phyloP scores from a whole-genome alignment of 2,888 invertebrate genomes.

The Ashinkailepas kermadecensis region DNA sequence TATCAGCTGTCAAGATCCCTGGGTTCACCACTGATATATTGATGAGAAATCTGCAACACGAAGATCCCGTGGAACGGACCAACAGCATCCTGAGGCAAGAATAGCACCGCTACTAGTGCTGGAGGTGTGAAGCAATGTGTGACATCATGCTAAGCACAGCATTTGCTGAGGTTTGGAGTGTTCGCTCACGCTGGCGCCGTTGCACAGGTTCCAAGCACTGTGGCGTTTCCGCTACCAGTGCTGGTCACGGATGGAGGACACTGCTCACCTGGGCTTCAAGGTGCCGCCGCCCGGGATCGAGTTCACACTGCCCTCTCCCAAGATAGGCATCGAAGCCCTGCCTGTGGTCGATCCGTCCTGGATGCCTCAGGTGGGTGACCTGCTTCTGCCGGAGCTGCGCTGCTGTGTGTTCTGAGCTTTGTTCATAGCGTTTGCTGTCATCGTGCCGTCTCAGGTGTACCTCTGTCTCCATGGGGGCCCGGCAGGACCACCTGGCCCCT shows the following conservation, averaged over 20 bases:
- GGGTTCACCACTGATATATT: slow-evolving; percentile 82
- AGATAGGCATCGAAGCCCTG: slow-evolving; percentile 90
- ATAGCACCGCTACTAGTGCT: too few species aligned
- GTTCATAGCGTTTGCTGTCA: too few species aligned
- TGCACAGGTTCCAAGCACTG: slow-evolving; percentile 71
- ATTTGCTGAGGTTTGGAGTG: too few species aligned
- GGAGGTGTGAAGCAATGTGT: too few species aligned
- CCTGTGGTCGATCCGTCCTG: slow-evolving; percentile 98
- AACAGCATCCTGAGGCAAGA: slow-evolving; percentile 57
- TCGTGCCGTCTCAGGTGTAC: too few species aligned
- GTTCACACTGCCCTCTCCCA: slow-evolving; percentile 96
- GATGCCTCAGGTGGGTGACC: slow-evolving; percentile 66
- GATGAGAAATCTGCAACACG: slow-evolving; percentile 75
- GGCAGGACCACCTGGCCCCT: too few species aligned
- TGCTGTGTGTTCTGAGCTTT: too few species aligned
- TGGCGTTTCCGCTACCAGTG: slow-evolving; percentile 97
- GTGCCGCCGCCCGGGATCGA: slow-evolving; percentile 99
- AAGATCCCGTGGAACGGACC: slow-evolving; percentile 71
- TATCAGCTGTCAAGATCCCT: slow-evolving; percentile 86
- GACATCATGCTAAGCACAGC: too few species aligned
- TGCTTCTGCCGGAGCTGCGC: too few species aligned
- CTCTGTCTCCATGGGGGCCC: too few species aligned
- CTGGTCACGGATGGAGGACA: slow-evolving; percentile 99
- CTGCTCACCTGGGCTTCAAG: slow-evolving; percentile 90
- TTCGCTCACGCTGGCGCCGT: slow-evolving; percentile 26